These are phyloP conservation scores for Vanacampus margaritifer DNA, from an alignment of 2,113 vertebrate species.

Conservation along the genomic window DNA sequence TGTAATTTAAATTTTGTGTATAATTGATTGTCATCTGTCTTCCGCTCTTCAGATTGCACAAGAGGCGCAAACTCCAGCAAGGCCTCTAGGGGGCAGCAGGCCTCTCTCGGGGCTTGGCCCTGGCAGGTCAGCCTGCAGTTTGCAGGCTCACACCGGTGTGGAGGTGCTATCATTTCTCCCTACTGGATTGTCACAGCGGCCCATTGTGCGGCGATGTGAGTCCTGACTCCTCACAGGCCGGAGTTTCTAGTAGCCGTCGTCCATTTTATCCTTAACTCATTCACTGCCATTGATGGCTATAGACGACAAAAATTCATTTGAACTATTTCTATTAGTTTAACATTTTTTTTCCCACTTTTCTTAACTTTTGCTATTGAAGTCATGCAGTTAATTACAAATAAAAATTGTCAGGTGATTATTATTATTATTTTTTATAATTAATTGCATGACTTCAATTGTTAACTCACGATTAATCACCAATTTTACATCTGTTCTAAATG, in stretches of 20 bases:
- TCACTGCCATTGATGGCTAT: too few relatives aligned
- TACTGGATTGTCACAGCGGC: slow-evolving; percentile 83
- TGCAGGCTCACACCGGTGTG: slow-evolving; percentile 77
- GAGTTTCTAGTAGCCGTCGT: neutral
- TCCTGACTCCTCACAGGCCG: neutral
- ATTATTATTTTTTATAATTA: too few relatives aligned
- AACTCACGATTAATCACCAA: too few relatives aligned
- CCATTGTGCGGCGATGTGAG: slow-evolving; percentile 49
- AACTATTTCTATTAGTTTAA: too few relatives aligned
- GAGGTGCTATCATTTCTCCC: slow-evolving; percentile 80
- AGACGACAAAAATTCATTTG: too few relatives aligned
- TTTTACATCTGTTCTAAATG: too few relatives aligned
- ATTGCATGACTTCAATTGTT: too few relatives aligned
- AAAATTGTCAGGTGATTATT: too few relatives aligned
- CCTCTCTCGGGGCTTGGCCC: slow-evolving; percentile 72
- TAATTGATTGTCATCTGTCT: neutral
- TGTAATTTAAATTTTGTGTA: neutral
- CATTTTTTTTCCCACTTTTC: too few relatives aligned
- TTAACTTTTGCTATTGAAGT: too few relatives aligned
- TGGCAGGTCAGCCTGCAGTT: slow-evolving; percentile 88
- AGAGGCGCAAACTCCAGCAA: slow-evolving; percentile 54
- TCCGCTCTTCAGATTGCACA: slow-evolving; percentile 71
- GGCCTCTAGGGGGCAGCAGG: slow-evolving; percentile 71
- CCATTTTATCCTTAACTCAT: neutral
- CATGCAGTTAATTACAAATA: too few relatives aligned